Percentiles rank a stretch among this genome's conserved stretches.
Evolutionary conservation across 1,140 invertebrate species (phyloP).

Genomic region (Gerris buenoi): DNA sequence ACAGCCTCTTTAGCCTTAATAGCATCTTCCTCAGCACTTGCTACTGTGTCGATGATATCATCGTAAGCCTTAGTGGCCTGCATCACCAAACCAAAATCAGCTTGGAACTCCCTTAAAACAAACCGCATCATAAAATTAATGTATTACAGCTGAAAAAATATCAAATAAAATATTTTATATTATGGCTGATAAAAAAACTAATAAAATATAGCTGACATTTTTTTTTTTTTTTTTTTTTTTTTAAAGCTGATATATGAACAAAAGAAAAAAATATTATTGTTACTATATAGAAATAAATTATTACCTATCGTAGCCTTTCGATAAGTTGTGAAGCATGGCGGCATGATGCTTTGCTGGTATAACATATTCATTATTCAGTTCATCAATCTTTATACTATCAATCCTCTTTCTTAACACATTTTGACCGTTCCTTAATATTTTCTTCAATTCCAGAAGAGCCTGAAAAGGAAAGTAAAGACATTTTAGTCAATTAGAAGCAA

Average conservation of each 20-base stretch:
- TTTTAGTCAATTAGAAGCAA: too few relatives aligned
- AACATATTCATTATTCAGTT: constrained; percentile 39
- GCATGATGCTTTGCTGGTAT: constrained; percentile 50
- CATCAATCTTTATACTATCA: constrained; percentile 41
- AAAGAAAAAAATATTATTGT: too few relatives aligned
- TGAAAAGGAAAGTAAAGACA: constrained; percentile 17
- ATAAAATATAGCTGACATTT: too few relatives aligned
- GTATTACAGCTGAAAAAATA: too few relatives aligned
- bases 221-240: too few relatives aligned
- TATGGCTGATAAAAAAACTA: too few relatives aligned
- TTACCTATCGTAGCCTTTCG: not conserved
- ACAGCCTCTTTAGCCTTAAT: constrained; percentile 45
- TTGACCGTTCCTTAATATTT: constrained; percentile 29
- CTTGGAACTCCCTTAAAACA: constrained; percentile 14
- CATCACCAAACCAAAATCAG: constrained; percentile 48
- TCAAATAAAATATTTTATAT: too few relatives aligned
- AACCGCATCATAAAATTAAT: too few relatives aligned
- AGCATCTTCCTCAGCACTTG: constrained; percentile 44
- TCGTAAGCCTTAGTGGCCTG: constrained; percentile 67
- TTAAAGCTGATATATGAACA: too few relatives aligned
- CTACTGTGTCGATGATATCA: constrained; percentile 53
- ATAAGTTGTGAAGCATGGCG: not conserved
- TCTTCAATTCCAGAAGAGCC: constrained; percentile 27
- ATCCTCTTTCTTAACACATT: constrained; percentile 39
- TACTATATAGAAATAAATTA: too few relatives aligned